phyloP scores from a whole-genome alignment of 2,888 invertebrate genomes.

The Leptinotarsa haldemani region DNA sequence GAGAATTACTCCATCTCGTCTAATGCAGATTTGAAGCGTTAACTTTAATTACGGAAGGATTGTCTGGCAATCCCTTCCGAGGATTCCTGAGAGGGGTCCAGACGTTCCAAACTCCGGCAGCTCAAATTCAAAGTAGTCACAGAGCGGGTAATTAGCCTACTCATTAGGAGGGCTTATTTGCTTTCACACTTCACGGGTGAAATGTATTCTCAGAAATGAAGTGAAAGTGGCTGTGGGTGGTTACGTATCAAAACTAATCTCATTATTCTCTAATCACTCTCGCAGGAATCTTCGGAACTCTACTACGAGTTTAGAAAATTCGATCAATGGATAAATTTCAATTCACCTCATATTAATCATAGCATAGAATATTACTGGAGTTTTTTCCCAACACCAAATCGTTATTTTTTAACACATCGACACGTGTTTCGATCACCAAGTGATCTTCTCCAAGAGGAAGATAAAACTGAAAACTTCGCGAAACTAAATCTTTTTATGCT shows the following conservation, averaged over 20 bases:
- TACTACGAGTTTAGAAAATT: too few species aligned
- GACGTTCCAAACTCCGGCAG: neutral
- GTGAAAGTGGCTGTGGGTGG: neutral
- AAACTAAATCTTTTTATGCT: too few species aligned
- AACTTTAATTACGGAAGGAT: conserved; percentile 48
- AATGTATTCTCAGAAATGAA: neutral
- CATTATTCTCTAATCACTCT: neutral
- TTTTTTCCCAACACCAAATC: too few species aligned
- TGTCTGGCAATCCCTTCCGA: conserved; percentile 29
- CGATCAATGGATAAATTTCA: too few species aligned
- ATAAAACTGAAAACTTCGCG: too few species aligned
- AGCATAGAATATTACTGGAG: too few species aligned
- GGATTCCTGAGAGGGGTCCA: conserved; percentile 2
- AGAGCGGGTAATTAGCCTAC: conserved; percentile 12
- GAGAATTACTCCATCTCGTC: conserved; percentile 49
- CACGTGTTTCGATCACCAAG: too few species aligned
- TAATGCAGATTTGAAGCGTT: conserved; percentile 50
- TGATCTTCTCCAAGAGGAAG: too few species aligned
- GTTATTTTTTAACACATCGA: too few species aligned
- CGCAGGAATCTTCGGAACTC: too few species aligned
- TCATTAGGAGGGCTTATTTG: conserved; percentile 14
- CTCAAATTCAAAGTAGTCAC: conserved; percentile 13
- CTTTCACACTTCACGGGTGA: neutral
- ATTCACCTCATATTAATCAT: too few species aligned
- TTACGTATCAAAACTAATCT: neutral